A percentile compares a stretch with the other conserved stretches of the same genome.
Conservation (phyloP, 2,888 invertebrate genomes). For the Acrocera orbiculus region DNA sequence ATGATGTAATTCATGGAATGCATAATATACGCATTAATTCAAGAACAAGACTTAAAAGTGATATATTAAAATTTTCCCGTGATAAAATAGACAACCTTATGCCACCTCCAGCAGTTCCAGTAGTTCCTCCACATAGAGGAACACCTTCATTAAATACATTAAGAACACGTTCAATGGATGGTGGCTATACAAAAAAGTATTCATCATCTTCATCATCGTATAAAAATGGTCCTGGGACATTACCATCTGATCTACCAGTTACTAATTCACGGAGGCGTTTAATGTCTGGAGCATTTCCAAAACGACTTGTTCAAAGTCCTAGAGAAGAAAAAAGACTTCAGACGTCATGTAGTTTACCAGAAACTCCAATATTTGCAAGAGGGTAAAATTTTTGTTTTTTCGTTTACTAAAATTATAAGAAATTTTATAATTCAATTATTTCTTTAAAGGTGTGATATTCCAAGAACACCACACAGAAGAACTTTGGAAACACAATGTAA, state of each 20-base stretch:
- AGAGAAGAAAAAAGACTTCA: slow-evolving; percentile 49
- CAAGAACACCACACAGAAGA: slow-evolving; percentile 58
- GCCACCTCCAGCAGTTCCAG: slow-evolving; percentile 48
- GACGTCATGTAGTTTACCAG: slow-evolving; percentile 74
- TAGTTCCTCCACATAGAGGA: slow-evolving; percentile 55
- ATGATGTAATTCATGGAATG: slow-evolving; percentile 11
- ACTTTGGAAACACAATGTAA: slow-evolving; percentile 33
- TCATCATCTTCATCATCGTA: slow-evolving; percentile 35
- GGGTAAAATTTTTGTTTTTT: slow-evolving; percentile 29
- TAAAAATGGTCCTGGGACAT: slow-evolving; percentile 44
- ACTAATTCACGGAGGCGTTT: slow-evolving; percentile 30
- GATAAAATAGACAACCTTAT: slow-evolving; percentile 17
- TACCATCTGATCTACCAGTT: slow-evolving; percentile 50
- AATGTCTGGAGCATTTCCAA: slow-evolving; percentile 29
- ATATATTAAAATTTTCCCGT: slow-evolving; percentile 7
- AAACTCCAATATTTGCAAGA: slow-evolving; percentile 72
- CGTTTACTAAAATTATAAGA: neutral
- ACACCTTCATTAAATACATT: slow-evolving; percentile 45
- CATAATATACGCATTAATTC: slow-evolving; percentile 11
- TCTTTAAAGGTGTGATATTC: slow-evolving; percentile 47
- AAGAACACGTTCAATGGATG: slow-evolving; percentile 74
- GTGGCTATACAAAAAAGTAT: slow-evolving; percentile 49
- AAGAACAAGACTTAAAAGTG: slow-evolving; percentile 14
- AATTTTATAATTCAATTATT: neutral
- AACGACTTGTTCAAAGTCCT: slow-evolving; percentile 36